Conservation (phyloP, 2,113 vertebrate species). For the Shinisaurus crocodilurus region DNA sequence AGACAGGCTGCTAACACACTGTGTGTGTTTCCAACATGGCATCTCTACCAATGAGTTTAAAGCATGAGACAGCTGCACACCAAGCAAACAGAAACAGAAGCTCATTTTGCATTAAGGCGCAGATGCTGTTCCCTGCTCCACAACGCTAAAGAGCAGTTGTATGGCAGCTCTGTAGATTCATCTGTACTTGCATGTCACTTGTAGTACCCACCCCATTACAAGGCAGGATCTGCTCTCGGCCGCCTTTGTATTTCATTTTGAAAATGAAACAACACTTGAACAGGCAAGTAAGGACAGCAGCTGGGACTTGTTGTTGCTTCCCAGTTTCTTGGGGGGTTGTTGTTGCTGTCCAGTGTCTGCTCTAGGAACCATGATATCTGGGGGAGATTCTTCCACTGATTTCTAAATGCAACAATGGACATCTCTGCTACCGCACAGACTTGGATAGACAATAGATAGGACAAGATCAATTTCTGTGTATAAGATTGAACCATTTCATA, state of each 20-base stretch:
- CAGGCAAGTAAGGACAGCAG: background rate
- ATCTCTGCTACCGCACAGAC: background rate
- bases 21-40: slow-evolving; percentile 11
- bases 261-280: background rate
- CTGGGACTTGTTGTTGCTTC: background rate
- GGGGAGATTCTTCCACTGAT: too few relatives aligned
- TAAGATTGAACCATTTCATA: slow-evolving; percentile 2
- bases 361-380: background rate
- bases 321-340: background rate
- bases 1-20: background rate
- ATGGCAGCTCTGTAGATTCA: background rate
- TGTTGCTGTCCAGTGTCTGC: background rate
- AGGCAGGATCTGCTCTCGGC: background rate
- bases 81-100: slow-evolving; percentile 29
- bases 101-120: slow-evolving; percentile 8
- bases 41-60: slow-evolving; percentile 26
- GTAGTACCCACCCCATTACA: background rate
- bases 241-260: background rate
- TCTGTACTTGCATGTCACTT: background rate
- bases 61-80: slow-evolving; percentile 34
- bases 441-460: background rate
- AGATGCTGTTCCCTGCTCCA: slow-evolving; percentile 18
- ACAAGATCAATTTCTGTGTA: background rate
- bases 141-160: background rate
- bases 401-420: background rate